These are phyloP conservation scores for Peromyscus attwateri DNA, from an alignment of 2,797 vertebrate genomes.

Conservation along the genomic window DNA sequence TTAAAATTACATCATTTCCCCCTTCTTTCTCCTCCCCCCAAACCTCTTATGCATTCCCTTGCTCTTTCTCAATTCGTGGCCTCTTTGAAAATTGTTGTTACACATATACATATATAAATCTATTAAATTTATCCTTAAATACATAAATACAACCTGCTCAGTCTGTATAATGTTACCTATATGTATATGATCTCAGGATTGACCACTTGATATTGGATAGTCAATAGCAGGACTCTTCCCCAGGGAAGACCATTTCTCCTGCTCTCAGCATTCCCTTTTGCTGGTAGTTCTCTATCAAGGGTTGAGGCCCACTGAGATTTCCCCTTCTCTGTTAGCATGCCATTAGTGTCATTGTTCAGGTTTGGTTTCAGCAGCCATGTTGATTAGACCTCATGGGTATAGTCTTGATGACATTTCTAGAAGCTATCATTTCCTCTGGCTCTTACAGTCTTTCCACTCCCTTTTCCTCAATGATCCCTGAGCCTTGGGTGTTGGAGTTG, in stretches of 20 bases:
- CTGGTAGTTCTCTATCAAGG: too few relatives aligned
- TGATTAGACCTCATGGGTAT: background rate
- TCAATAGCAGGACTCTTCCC: background rate
- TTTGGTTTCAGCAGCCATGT: background rate
- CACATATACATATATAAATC: background rate
- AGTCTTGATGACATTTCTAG: background rate
- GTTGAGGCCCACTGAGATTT: background rate
- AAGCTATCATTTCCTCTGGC: background rate
- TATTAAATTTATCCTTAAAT: background rate
- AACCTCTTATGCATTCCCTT: too few relatives aligned
- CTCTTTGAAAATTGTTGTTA: background rate
- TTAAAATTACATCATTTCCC: background rate
- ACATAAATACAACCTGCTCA: background rate
- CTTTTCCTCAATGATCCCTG: background rate
- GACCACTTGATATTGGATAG: background rate
- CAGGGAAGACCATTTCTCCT: background rate
- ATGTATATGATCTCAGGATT: background rate
- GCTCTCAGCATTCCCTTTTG: background rate
- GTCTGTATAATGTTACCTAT: background rate
- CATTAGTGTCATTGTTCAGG: background rate
- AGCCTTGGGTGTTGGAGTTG: background rate
- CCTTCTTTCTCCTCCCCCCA: background rate
- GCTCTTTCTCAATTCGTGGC: background rate
- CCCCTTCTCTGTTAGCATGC: background rate
- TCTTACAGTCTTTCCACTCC: background rate